Conservation (phyloP, 2,113 vertebrate genomes). For the Actinemys pallida region DNA sequence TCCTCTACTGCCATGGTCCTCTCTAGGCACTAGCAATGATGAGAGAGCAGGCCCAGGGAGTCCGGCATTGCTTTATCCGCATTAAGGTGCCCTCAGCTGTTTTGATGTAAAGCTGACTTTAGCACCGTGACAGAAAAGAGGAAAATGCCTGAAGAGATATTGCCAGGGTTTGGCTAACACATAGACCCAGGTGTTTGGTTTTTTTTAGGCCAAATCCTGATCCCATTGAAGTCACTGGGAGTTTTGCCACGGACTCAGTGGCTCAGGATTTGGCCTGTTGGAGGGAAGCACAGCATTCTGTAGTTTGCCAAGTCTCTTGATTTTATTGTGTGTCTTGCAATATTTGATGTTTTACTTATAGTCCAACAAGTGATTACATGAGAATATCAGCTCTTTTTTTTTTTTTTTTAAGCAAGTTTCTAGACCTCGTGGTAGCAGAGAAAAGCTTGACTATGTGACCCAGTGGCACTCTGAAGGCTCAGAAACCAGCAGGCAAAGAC, state of each 20-base stretch:
- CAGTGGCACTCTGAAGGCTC: too few relatives aligned
- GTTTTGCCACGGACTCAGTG: neutral
- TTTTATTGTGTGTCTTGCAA: neutral
- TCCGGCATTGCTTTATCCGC: neutral
- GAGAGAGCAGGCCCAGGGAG: neutral
- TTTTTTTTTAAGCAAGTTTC: neutral
- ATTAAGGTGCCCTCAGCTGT: neutral
- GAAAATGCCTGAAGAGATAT: neutral
- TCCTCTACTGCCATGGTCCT: too few relatives aligned
- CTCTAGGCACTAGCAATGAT: neutral
- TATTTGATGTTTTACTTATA: neutral
- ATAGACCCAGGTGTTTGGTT: neutral
- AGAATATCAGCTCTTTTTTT: too few relatives aligned
- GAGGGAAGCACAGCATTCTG: neutral
- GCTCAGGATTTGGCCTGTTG: neutral
- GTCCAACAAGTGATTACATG: neutral
- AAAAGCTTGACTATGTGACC: neutral
- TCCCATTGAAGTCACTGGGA: neutral
- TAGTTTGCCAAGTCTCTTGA: neutral
- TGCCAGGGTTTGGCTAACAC: neutral
- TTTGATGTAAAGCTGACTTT: neutral
- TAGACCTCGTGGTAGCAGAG: neutral
- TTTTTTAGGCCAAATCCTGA: neutral
- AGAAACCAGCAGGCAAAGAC: neutral
- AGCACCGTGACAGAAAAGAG: neutral